Evolutionary conservation across 2,113 vertebrate genomes (phyloP), one percentile per base, ranked within the genome.

Genomic region (Hemibagrus wyckioides): DNA sequence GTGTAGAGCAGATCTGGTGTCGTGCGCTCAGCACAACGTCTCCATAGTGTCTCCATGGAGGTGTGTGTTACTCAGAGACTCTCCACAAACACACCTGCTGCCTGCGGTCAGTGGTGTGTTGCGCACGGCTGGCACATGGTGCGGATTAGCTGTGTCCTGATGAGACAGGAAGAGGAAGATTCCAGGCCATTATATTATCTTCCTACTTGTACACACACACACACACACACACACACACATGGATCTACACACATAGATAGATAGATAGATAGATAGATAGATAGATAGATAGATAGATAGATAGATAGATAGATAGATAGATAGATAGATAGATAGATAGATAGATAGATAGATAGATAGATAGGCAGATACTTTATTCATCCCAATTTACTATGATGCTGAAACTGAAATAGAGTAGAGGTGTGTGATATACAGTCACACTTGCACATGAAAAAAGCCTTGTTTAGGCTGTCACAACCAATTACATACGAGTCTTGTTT

Each of bases 71-170:
- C 59, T 56, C 85, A 89, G 65, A 54, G 8, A 63, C 54, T 65
- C 79, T 25, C 61, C 59, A 48, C 54, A 80, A 86, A 86, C 85
- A 89, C 69, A 83, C 88, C 80, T 83, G 87, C 65, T 73, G 80
- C 44, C 84, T 82, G 69, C 57, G 54, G 44, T 85, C 80, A 48
- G 73, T 84, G 54, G 80, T 36, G 79, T 57, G 30, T 69, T 81
- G 39, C 80, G 48, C 84, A 50, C 25, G 41, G 19, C 21, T 39
- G 56, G 33, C 84, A 61, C 52, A 61, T 56, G 39, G 67, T 33
- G 33, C 2, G 67, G 80, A 61, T 82, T 63, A 86, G 23, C 67
- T 81, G n/a, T 52, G 65, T 82, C 80, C 80, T 87, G 86, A 87
- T 83, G 80, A 63, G 86, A 61, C 54, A 48, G 86, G 82, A 84